phyloP scores from a whole-genome alignment of 2,888 invertebrate species.

The Xylocampa areola region DNA sequence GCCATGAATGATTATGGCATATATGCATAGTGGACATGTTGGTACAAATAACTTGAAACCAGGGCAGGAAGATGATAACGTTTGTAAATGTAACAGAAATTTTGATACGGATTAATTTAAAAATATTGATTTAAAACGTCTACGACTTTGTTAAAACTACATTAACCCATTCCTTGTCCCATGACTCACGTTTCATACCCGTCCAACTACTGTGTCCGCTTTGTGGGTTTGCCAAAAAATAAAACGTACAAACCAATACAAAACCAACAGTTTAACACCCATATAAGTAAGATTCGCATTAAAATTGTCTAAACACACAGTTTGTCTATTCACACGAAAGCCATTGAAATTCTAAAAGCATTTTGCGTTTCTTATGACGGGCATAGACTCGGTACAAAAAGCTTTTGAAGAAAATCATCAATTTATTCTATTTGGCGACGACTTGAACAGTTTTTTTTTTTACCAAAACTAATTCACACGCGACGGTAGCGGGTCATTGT shows the following conservation, averaged over 20 bases:
- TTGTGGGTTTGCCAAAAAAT: neutral
- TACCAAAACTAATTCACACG: conserved; percentile 60
- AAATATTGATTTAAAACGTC: too few species aligned
- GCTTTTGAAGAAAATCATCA: conserved; percentile 48
- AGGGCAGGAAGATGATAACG: too few species aligned
- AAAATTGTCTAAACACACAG: conserved; percentile 12
- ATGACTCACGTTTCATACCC: too few species aligned
- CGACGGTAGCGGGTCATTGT: conserved; percentile 30
- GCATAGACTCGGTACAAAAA: conserved; percentile 41
- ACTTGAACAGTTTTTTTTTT: conserved; percentile 49
- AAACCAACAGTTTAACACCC: conserved; percentile 6
- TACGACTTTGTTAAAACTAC: too few species aligned
- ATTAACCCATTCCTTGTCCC: too few species aligned
- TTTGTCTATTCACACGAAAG: conserved; percentile 26
- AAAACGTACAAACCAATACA: neutral
- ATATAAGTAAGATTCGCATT: conserved; percentile 16
- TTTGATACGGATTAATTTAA: too few species aligned
- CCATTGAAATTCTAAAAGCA: conserved; percentile 40
- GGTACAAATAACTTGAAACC: too few species aligned
- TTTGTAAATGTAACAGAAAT: too few species aligned
- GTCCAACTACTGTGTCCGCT: too few species aligned
- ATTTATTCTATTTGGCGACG: conserved; percentile 58
- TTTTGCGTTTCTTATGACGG: conserved; percentile 45
- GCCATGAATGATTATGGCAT: too few species aligned
- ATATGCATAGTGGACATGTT: too few species aligned